Conservation (phyloP, 2,797 vertebrate genomes). For the Pygocentrus nattereri region DNA sequence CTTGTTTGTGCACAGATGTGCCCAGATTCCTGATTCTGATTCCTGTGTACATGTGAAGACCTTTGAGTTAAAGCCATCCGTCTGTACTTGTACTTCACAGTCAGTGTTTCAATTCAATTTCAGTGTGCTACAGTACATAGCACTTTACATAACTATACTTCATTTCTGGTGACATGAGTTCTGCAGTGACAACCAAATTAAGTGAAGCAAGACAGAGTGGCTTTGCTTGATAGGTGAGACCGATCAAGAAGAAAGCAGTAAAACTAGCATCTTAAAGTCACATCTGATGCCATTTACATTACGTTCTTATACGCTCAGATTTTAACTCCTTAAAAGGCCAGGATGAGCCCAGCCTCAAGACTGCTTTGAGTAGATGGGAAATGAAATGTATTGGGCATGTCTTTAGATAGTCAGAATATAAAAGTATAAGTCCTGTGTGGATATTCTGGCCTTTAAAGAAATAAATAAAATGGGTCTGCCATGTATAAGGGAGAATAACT, state of each 20-base stretch:
- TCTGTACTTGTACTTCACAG: background rate
- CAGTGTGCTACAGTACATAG: background rate
- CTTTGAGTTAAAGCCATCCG: background rate
- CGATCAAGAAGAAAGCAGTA: constrained; percentile 7
- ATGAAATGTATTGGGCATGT: too few species aligned
- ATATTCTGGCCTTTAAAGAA: too few species aligned
- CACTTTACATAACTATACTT: background rate
- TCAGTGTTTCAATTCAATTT: too few species aligned
- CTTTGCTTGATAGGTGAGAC: background rate
- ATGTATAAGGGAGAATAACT: too few species aligned
- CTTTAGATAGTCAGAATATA: too few species aligned
- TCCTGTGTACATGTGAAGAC: too few species aligned
- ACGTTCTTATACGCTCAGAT: background rate
- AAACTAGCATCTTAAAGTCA: background rate
- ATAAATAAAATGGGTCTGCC: too few species aligned
- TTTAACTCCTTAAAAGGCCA: background rate
- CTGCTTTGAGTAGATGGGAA: too few species aligned
- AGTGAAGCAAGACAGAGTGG: constrained; percentile 21
- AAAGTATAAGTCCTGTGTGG: too few species aligned
- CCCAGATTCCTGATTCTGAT: too few species aligned
- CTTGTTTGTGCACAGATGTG: too few species aligned
- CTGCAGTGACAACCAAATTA: background rate
- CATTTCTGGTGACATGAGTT: constrained; percentile 15
- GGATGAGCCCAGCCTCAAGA: too few species aligned
- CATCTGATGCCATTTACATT: background rate